These are phyloP conservation scores for Macquaria ambigua DNA, from an alignment of 2,113 vertebrate species.

Conservation along the genomic window DNA sequence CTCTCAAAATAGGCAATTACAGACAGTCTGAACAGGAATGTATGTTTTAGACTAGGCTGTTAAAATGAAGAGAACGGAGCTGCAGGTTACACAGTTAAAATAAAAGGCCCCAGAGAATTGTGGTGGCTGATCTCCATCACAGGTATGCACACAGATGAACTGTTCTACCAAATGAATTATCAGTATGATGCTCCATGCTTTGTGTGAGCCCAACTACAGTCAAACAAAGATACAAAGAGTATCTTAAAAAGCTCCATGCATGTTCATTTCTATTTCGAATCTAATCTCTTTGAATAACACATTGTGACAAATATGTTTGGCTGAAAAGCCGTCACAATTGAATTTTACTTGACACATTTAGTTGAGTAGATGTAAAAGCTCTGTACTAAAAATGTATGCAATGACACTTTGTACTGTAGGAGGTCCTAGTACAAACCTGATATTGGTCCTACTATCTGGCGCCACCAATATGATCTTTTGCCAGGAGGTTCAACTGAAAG, in stretches of 20 bases:
- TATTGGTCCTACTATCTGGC: neutral
- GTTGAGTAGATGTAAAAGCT: neutral
- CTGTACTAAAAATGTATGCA: neutral
- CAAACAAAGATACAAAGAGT: neutral
- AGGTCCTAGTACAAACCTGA: neutral
- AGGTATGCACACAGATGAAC: neutral
- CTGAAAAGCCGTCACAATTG: neutral
- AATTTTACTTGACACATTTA: neutral
- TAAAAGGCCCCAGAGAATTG: neutral
- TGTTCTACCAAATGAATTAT: neutral
- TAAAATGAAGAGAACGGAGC: slow-evolving; percentile 7
- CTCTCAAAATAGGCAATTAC: slow-evolving; percentile 33
- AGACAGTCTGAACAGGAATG: neutral
- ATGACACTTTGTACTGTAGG: neutral
- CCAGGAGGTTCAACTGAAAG: slow-evolving; percentile 10
- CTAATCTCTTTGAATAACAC: neutral
- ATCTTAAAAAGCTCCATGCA: neutral
- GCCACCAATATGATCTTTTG: neutral
- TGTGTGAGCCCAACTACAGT: neutral
- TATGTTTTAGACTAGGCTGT: slow-evolving; percentile 12
- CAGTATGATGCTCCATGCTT: neutral
- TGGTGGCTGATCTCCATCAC: neutral
- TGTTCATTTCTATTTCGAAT: neutral
- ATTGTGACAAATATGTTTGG: neutral
- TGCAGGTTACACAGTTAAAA: neutral